A percentile compares a stretch with the other conserved stretches of the same genome.
These are phyloP conservation scores for Ianthella basta DNA, from an alignment of 37 sponge, comb jelly and placozoan species.

Conservation along the genomic window DNA sequence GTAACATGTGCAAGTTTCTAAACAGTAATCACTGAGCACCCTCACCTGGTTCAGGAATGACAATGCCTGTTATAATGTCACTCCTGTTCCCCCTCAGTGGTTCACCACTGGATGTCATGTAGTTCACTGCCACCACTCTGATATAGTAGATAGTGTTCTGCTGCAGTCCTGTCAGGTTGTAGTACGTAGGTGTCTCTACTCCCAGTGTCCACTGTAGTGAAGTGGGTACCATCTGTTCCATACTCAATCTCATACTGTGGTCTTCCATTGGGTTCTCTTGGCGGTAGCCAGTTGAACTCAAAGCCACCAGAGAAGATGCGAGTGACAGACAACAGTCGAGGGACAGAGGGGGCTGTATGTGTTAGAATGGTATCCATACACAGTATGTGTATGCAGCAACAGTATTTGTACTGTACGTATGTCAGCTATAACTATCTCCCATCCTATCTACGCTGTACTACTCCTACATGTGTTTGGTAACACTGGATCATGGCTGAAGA, in stretches of 20 bases:
- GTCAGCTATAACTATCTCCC: too few relatives aligned
- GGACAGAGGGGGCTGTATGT: not conserved
- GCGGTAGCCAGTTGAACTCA: constrained; percentile 34
- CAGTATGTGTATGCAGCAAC: too few relatives aligned
- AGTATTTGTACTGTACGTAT: too few relatives aligned
- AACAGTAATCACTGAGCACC: too few relatives aligned
- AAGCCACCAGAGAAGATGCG: constrained; percentile 7
- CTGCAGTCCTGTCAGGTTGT: constrained; percentile 32
- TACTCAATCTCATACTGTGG: not conserved
- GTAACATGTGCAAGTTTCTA: too few relatives aligned
- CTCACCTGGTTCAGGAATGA: too few relatives aligned
- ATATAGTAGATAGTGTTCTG: constrained; percentile 22
- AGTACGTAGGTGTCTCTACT: constrained; percentile 22
- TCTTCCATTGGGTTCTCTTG: constrained; percentile 28
- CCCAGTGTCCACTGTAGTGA: constrained; percentile 14
- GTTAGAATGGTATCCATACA: too few relatives aligned
- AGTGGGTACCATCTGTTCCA: constrained; percentile 11
- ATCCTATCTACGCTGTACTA: too few relatives aligned
- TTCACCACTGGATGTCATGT: not conserved
- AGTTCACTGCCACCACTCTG: constrained; percentile 25
- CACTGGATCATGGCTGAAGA: too few relatives aligned
- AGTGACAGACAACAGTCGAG: constrained; percentile 22
- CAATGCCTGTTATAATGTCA: too few relatives aligned
- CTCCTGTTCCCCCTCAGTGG: not conserved
- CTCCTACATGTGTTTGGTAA: too few relatives aligned